Base-by-base conservation (phyloP, 1,140 invertebrate species). In the Scaptomyza hsui region DNA sequence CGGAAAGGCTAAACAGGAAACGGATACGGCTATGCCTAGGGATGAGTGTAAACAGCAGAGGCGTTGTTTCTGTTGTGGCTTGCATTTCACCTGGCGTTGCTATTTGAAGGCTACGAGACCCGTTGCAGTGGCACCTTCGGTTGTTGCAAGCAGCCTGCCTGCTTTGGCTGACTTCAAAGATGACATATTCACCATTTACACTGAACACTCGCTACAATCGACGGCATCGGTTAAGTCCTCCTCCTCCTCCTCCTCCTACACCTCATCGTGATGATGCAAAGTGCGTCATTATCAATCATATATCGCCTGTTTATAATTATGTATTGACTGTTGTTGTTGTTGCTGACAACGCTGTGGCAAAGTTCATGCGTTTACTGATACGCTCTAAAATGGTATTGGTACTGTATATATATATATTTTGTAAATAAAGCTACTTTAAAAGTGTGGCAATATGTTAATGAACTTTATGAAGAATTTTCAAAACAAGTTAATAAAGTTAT, bases 221-320 rank as follows among this genome's bases (percentile, higher is more conserved):
- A 76, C 45, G 65, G 76, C 60, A 60, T 73, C 80, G 73, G 76
- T 80, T 18, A 64, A 76, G 44, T 76, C 76, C 49, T 67, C 56
- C 13, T 39, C 45, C 26, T 29, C 2, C 7, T 5, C 24, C 24
- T 4, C 4, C 6, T 9, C 26, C 1, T n/a, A n/a, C n/a, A 29
- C 1, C 26, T 29, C 48, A 12, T 37, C 32, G 32, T n/a, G 32
- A 1, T 80, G 72, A 79, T 63, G 57, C 21, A n/a, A 9, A 32
- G 6, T 21, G 51, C 39, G 37, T 57, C 59, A 85, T 57, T 55
- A 79, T 83, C 53, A 75, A 69, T 78, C 67, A 83, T 35, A 19
- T 32, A 61, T 67, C 48, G 44, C 16, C 72, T 72, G 60, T 52
- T 62, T 48, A 55, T 48, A 68, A 78, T 65, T 59, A 39, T 75